Conservation (phyloP, 2,888 invertebrate genomes). For the Cosmia pyralina region DNA sequence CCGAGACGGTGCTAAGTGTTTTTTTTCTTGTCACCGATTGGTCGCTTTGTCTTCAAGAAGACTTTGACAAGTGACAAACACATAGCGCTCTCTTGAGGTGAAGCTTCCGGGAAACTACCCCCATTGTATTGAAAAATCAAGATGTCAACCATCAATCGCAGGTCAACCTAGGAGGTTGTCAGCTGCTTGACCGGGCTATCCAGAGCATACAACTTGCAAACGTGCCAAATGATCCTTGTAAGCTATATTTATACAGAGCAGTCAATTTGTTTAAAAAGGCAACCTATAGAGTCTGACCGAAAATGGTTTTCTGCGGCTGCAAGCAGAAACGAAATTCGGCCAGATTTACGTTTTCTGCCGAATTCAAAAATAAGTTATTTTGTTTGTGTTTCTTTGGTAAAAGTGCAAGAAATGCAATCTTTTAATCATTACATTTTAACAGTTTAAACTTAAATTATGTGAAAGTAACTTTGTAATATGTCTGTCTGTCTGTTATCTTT, state of each 20-base stretch:
- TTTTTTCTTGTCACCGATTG: too few species aligned
- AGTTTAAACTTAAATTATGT: not conserved
- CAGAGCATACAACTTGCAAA: too few species aligned
- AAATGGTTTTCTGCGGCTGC: not conserved
- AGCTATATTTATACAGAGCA: not conserved
- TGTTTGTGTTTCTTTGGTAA: not conserved
- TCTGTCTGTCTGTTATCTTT: not conserved
- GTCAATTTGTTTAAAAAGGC: not conserved
- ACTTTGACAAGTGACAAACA: too few species aligned
- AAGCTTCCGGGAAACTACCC: too few species aligned
- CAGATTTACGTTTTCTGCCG: not conserved
- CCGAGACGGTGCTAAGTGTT: too few species aligned
- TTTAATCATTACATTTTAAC: not conserved
- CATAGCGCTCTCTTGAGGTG: too few species aligned
- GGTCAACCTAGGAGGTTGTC: too few species aligned
- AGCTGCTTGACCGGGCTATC: too few species aligned
- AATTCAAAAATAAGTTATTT: not conserved
- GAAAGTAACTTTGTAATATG: not conserved
- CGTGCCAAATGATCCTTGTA: not conserved
- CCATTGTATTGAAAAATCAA: not conserved
- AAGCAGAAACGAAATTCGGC: not conserved
- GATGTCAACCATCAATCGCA: not conserved
- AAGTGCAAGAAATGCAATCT: not conserved
- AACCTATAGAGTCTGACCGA: not conserved
- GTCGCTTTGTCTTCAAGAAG: too few species aligned